Percentiles rank a stretch among this genome's conserved stretches.
Conservation (phyloP, 2,888 invertebrate species). For the Lacanobia wlatinum region DNA sequence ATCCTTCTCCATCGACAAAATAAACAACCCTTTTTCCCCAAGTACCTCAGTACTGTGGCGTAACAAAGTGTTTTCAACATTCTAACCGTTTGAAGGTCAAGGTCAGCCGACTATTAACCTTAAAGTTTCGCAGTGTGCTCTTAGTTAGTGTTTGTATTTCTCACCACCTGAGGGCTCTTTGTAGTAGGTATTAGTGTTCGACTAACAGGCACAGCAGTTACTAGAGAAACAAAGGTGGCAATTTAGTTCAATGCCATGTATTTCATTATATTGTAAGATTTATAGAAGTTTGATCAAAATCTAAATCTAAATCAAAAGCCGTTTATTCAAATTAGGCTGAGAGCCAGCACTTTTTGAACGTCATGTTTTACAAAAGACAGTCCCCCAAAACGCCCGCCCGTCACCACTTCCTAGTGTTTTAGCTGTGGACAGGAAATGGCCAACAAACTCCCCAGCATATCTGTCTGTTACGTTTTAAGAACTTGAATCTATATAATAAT, state of each 20-base stretch:
- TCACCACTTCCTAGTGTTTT: too few species aligned
- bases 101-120: constrained; percentile 28
- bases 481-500: too few species aligned
- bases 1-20: background rate
- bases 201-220: background rate
- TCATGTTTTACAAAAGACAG: too few species aligned
- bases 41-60: background rate
- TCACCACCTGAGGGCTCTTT: background rate
- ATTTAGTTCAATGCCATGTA: background rate
- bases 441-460: too few species aligned
- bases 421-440: too few species aligned
- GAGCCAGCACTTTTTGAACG: too few species aligned
- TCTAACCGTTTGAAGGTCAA: constrained; percentile 14
- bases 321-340: too few species aligned
- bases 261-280: background rate
- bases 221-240: background rate
- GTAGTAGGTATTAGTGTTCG: background rate
- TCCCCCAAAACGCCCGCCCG: too few species aligned
- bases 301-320: too few species aligned
- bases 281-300: too few species aligned
- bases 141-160: constrained; percentile 18
- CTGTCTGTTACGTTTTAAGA: too few species aligned
- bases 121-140: constrained; percentile 32
- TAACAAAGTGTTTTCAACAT: constrained; percentile 8
- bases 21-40: constrained; percentile 9